A percentile compares a stretch with the other conserved stretches of the same genome.
These are phyloP conservation scores for Lepidochrysops patricia DNA, from an alignment of 2,888 invertebrate species.

Conservation along the genomic window DNA sequence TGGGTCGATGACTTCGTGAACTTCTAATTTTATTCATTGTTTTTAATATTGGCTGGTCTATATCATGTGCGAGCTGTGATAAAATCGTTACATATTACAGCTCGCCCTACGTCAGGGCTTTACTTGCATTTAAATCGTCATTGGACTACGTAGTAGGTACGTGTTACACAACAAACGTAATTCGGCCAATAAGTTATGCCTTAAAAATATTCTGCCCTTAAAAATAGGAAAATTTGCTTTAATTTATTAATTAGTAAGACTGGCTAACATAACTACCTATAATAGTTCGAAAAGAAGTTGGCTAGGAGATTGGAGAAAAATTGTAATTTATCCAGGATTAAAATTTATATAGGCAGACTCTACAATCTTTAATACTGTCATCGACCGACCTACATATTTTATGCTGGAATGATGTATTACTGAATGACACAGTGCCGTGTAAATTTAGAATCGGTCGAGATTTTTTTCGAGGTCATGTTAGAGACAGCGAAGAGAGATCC, in stretches of 20 bases:
- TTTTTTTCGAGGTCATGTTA: constrained; percentile 54
- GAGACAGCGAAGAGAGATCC: constrained; percentile 34
- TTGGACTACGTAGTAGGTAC: not conserved
- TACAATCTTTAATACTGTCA: constrained; percentile 43
- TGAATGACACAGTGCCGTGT: constrained; percentile 48
- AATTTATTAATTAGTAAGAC: too few relatives aligned
- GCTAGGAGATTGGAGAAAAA: too few relatives aligned
- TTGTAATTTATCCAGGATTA: too few relatives aligned
- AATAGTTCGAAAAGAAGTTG: too few relatives aligned
- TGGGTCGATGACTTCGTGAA: constrained; percentile 55
- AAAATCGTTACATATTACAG: not conserved
- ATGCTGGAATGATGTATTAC: constrained; percentile 47
- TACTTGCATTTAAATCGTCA: not conserved
- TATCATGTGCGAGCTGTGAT: not conserved
- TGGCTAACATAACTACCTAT: too few relatives aligned
- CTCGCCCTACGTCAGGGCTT: not conserved
- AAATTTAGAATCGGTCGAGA: constrained; percentile 53
- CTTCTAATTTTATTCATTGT: constrained; percentile 32
- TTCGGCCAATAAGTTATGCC: not conserved
- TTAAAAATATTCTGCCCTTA: too few relatives aligned
- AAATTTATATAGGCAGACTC: not conserved
- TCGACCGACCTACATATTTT: constrained; percentile 62
- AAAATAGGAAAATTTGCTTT: not conserved
- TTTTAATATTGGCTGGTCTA: constrained; percentile 17
- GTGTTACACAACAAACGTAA: not conserved